Conservation (phyloP, 92 coral and sea anemone species). For the Paragorgia papillata region DNA sequence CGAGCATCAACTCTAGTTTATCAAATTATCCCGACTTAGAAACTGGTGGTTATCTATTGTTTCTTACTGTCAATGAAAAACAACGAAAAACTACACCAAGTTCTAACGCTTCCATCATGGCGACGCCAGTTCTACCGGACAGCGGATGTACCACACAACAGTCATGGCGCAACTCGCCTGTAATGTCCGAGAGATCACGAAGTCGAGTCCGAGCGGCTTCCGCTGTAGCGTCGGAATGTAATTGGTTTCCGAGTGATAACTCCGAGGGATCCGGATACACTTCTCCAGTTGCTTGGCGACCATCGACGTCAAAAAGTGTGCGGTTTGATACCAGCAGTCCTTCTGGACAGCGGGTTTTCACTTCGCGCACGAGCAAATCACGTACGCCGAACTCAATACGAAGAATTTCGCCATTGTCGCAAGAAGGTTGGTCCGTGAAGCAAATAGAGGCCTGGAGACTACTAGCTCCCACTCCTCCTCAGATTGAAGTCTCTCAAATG, state of each 20-base stretch:
- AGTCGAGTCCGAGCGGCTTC: conserved; percentile 14
- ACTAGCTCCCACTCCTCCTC: conserved; percentile 91
- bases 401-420: conserved; percentile 11
- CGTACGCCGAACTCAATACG: not conserved
- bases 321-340: not conserved
- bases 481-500: conserved; percentile 85
- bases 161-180: not conserved
- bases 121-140: conserved; percentile 7
- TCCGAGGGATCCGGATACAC: not conserved
- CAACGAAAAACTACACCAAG: not conserved
- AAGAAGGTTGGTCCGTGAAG: conserved; percentile 38
- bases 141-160: conserved; percentile 11
- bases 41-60: conserved; percentile 33
- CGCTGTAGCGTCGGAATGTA: not conserved
- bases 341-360: not conserved
- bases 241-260: not conserved
- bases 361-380: not conserved
- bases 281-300: not conserved
- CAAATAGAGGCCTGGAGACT: conserved; percentile 66
- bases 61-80: conserved; percentile 13
- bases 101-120: not conserved
- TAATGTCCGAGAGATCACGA: not conserved
- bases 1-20: conserved; percentile 16
- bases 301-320: conserved; percentile 4
- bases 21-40: conserved; percentile 7